Evolutionary conservation across 2,797 vertebrate species (phyloP).

Genomic region (Sebastes wilsoni): DNA sequence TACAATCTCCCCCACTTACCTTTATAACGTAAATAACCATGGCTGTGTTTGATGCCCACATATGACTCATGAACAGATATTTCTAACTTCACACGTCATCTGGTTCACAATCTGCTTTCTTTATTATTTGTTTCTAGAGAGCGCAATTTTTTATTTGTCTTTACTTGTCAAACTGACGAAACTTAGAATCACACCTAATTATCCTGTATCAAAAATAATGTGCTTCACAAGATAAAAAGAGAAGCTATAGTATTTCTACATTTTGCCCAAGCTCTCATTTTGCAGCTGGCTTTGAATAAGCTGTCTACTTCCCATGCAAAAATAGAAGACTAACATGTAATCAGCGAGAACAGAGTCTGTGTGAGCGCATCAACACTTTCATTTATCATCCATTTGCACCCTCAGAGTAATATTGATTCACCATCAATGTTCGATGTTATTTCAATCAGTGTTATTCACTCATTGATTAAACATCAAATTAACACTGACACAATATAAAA

Average conservation of each 20-base stretch:
- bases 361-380: constrained; percentile 33
- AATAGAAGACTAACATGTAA: constrained; percentile 50
- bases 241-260: neutral
- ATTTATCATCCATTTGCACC: constrained; percentile 41
- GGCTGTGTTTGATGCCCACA: neutral
- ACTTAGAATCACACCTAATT: neutral
- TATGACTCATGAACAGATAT: neutral
- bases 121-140: neutral
- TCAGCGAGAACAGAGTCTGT: constrained; percentile 33
- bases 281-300: constrained; percentile 53
- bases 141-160: neutral
- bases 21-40: neutral
- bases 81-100: neutral
- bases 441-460: constrained; percentile 56
- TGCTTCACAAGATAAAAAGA: neutral
- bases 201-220: neutral
- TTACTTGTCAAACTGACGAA: neutral
- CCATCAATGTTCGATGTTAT: constrained; percentile 30
- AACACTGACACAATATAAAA: constrained; percentile 45
- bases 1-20: too few relatives aligned
- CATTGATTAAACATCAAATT: constrained; percentile 51
- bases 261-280: constrained; percentile 5
- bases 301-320: constrained; percentile 30
- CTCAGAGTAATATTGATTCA: constrained; percentile 50
- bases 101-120: neutral